These are phyloP conservation scores for Octopus sinensis DNA, from an alignment of 1,140 invertebrate genomes.

Conservation along the genomic window DNA sequence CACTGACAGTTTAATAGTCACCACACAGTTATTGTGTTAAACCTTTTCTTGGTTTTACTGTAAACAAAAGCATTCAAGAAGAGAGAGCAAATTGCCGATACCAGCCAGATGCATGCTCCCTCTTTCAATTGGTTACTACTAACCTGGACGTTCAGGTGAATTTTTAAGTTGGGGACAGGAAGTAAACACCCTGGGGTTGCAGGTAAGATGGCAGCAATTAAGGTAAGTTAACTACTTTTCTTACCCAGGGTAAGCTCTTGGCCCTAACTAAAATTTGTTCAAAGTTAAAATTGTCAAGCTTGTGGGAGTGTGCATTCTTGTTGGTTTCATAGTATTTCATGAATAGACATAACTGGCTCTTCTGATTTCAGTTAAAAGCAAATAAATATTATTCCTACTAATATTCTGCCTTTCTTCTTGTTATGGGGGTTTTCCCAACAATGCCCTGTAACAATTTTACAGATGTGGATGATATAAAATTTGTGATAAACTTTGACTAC, in stretches of 20 bases:
- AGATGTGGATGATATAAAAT: conserved; percentile 99
- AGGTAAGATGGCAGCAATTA: background rate
- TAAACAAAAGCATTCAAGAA: conserved; percentile 9
- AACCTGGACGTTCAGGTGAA: background rate
- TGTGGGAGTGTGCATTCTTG: conserved; percentile 29
- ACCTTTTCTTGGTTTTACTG: conserved; percentile 1
- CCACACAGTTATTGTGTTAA: conserved; percentile 16
- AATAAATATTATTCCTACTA: background rate
- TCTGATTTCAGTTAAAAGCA: background rate
- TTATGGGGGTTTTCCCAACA: conserved; percentile 22
- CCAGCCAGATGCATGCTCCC: conserved; percentile 29
- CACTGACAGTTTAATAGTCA: conserved; percentile 14
- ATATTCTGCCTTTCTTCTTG: conserved; percentile 24
- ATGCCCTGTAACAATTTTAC: conserved; percentile 22
- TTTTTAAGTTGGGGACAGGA: conserved; percentile 14
- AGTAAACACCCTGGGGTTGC: conserved; percentile 13
- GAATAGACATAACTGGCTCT: background rate
- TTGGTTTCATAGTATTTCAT: conserved; percentile 20
- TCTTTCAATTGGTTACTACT: conserved; percentile 17
- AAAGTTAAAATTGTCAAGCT: background rate
- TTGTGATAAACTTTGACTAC: conserved; percentile 99
- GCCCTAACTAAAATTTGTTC: conserved; percentile 8
- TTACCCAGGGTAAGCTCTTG: conserved; percentile 17
- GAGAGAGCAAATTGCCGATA: conserved; percentile 26
- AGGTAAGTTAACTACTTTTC: conserved; percentile 14